Conservation (phyloP, 2,888 invertebrate genomes). For the Noctua fimbriata region DNA sequence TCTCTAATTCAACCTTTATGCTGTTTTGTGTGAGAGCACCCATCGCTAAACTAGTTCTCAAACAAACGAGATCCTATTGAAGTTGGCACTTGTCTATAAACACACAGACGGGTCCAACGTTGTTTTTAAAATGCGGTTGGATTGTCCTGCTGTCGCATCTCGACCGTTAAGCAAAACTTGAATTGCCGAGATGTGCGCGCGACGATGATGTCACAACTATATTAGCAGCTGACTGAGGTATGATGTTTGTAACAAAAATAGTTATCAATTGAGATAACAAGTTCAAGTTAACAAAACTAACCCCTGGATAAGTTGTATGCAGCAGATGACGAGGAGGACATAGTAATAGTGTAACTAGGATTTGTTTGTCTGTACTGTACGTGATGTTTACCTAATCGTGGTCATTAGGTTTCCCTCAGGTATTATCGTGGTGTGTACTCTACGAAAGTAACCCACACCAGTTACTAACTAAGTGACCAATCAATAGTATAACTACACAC, state of each 20-base stretch:
- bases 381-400: background rate
- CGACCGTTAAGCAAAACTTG: slow-evolving; percentile 65
- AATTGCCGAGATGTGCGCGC: slow-evolving; percentile 50
- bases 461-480: background rate
- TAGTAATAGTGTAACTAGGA: background rate
- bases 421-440: background rate
- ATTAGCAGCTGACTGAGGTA: slow-evolving; percentile 70
- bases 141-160: slow-evolving; percentile 35
- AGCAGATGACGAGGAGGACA: slow-evolving; percentile 14
- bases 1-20: slow-evolving; percentile 81
- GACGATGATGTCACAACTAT: slow-evolving; percentile 77
- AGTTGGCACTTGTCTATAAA: slow-evolving; percentile 45
- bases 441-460: background rate
- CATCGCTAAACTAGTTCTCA: slow-evolving; percentile 61
- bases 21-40: slow-evolving; percentile 66
- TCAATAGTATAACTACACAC: background rate
- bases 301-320: slow-evolving; percentile 36
- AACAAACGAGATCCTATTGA: slow-evolving; percentile 18
- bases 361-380: slow-evolving; percentile 15
- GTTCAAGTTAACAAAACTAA: slow-evolving; percentile 66
- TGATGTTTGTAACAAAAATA: slow-evolving; percentile 65
- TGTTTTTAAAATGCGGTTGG: slow-evolving; percentile 49
- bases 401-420: background rate
- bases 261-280: slow-evolving; percentile 74
- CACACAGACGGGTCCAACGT: slow-evolving; percentile 19